Evolutionary conservation across 2,888 invertebrate genomes (phyloP).

Genomic region (Andrena haemorrhoa): DNA sequence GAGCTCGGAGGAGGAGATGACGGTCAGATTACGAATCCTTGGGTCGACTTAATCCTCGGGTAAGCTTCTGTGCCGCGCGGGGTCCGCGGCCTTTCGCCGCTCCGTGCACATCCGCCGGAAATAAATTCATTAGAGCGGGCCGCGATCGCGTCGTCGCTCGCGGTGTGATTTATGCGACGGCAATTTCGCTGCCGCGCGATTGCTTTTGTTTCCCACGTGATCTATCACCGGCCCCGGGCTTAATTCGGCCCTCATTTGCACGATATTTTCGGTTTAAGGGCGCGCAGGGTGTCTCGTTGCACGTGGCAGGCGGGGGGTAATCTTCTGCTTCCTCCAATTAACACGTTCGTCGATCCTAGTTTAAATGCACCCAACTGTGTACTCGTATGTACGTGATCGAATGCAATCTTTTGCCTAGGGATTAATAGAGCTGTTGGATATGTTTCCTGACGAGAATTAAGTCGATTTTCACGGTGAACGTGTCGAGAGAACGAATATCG

Average conservation of each 20-base stretch:
- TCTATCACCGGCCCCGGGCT: constrained; percentile 13
- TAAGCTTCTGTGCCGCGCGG: constrained; percentile 42
- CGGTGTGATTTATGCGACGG: constrained; percentile 24
- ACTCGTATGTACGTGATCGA: no score
- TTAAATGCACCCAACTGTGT: no score
- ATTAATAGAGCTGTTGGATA: no score
- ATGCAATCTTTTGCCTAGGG: background rate
- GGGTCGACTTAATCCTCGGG: constrained; percentile 63
- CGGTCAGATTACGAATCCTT: constrained; percentile 54
- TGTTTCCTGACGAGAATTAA: no score
- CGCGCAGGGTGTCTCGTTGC: background rate
- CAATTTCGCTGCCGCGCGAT: constrained; percentile 8
- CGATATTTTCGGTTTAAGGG: constrained; percentile 16
- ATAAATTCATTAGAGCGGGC: constrained; percentile 59
- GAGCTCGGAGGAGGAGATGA: constrained; percentile 17
- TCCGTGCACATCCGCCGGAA: constrained; percentile 30
- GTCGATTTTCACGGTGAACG: no score
- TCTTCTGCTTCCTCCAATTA: background rate
- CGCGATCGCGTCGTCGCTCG: background rate
- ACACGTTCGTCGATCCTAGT: background rate
- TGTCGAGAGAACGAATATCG: background rate
- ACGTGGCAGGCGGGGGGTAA: background rate
- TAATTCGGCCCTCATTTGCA: constrained; percentile 2
- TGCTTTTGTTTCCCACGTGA: background rate
- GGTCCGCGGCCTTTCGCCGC: constrained; percentile 28